Conservation (phyloP, 2,888 invertebrate species). For the Tanypteryx hageni region DNA sequence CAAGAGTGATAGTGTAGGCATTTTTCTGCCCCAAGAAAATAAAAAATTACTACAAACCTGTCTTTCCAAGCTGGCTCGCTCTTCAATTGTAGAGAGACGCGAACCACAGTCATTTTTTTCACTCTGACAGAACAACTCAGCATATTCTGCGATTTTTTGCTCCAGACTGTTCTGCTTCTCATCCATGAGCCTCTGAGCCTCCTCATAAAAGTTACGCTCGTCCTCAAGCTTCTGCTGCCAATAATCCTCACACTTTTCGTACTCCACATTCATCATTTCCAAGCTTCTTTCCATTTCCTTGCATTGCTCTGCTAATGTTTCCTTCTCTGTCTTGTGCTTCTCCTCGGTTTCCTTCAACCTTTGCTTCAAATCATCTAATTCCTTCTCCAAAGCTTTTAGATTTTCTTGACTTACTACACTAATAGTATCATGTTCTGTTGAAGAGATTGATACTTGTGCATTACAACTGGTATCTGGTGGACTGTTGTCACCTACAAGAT, state of each 20-base stretch:
- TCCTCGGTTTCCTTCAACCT: slow-evolving; percentile 73
- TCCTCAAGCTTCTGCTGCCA: slow-evolving; percentile 88
- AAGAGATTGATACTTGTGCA: background rate
- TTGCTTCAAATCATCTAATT: slow-evolving; percentile 8
- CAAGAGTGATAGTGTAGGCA: too few species aligned
- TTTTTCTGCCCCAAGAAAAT: too few species aligned
- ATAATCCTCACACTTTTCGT: slow-evolving; percentile 92
- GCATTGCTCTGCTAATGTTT: slow-evolving; percentile 76
- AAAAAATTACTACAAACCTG: slow-evolving; percentile 71
- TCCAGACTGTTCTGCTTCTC: slow-evolving; percentile 86
- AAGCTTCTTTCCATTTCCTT: slow-evolving; percentile 85
- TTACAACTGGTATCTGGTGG: background rate
- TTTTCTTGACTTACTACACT: background rate
- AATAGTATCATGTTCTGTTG: background rate
- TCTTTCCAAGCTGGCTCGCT: slow-evolving; percentile 83
- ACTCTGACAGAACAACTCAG: slow-evolving; percentile 81
- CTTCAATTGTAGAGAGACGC: slow-evolving; percentile 86
- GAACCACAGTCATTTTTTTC: slow-evolving; percentile 71
- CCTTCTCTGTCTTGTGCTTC: slow-evolving; percentile 73
- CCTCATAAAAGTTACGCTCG: slow-evolving; percentile 84
- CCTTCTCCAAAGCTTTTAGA: slow-evolving; percentile 1
- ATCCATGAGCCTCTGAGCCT: slow-evolving; percentile 85
- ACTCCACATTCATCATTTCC: slow-evolving; percentile 86
- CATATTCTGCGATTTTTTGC: slow-evolving; percentile 87
- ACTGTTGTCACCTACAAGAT: slow-evolving; percentile 36